A percentile compares a stretch with the other conserved stretches of the same genome.
phyloP scores from a whole-genome alignment of 2,113 vertebrate genomes.

The Pyxicephalus adspersus region DNA sequence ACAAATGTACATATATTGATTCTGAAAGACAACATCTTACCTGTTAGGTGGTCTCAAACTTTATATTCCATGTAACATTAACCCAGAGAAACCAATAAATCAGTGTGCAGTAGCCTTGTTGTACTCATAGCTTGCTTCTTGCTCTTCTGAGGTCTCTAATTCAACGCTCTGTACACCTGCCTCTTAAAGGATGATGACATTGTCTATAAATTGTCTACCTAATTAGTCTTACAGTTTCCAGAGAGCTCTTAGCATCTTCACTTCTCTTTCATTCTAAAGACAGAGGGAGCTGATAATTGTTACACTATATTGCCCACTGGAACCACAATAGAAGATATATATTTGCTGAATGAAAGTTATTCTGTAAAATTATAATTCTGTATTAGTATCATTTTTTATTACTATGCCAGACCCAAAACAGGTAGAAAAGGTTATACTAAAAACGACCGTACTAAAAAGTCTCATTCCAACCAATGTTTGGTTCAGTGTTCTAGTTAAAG shows the following conservation, averaged over 20 bases:
- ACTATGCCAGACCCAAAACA: too few species aligned
- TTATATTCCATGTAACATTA: neutral
- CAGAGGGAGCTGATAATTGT: too few species aligned
- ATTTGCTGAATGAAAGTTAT: too few species aligned
- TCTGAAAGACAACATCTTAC: slow-evolving; percentile 8
- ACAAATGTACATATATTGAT: neutral
- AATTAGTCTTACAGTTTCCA: slow-evolving; percentile 46
- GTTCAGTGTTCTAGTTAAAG: too few species aligned
- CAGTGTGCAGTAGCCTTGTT: neutral
- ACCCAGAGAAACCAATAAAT: neutral
- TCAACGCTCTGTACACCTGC: slow-evolving; percentile 37
- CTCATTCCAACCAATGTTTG: too few species aligned
- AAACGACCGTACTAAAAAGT: too few species aligned
- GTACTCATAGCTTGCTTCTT: neutral
- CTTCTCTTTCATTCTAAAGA: neutral
- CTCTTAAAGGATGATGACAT: slow-evolving; percentile 54
- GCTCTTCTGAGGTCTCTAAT: neutral
- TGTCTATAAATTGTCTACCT: slow-evolving; percentile 50
- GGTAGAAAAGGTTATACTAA: too few species aligned
- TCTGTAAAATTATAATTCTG: too few species aligned
- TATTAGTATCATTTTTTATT: too few species aligned
- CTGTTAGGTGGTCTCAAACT: neutral
- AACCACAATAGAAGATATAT: too few species aligned
- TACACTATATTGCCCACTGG: too few species aligned
- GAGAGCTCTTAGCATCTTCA: neutral